Percentiles rank a stretch among this genome's conserved stretches.
Conservation (phyloP, 2,888 invertebrate species). For the Stegophylla sp. region DNA sequence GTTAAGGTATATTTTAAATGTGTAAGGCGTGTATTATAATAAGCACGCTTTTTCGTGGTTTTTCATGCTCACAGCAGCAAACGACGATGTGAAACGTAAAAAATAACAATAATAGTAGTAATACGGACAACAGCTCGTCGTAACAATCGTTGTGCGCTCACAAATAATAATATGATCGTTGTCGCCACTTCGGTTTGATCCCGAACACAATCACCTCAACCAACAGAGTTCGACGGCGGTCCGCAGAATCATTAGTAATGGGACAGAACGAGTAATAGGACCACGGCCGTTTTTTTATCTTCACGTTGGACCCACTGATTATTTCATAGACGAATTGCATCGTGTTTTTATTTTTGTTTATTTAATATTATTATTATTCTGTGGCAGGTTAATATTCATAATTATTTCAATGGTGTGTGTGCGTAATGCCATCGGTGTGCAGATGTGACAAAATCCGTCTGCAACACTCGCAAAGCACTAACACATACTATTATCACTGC, state of each 20-base stretch:
- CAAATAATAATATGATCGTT: not conserved
- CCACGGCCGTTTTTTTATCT: conserved; percentile 24
- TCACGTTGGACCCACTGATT: conserved; percentile 58
- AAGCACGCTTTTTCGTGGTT: not conserved
- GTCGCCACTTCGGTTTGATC: conserved; percentile 20
- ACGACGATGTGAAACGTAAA: not conserved
- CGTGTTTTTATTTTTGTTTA: conserved; percentile 10
- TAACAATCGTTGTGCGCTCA: not conserved
- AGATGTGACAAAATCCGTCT: not conserved
- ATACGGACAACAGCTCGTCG: not conserved
- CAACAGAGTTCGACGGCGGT: not conserved
- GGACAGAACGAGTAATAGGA: conserved; percentile 16
- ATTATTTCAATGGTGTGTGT: no score
- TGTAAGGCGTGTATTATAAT: not conserved
- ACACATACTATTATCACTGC: not conserved
- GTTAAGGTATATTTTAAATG: not conserved
- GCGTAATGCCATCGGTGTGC: not conserved
- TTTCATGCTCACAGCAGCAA: not conserved
- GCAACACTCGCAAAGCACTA: not conserved
- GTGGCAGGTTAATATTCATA: conserved; percentile 23
- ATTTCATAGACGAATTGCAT: conserved; percentile 42
- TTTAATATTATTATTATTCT: conserved; percentile 15
- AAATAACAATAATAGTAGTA: not conserved
- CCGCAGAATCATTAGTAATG: conserved; percentile 30
- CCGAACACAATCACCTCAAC: not conserved